phyloP scores from a whole-genome alignment of 23 tunicate genomes.

The Halocynthia roretzi region DNA sequence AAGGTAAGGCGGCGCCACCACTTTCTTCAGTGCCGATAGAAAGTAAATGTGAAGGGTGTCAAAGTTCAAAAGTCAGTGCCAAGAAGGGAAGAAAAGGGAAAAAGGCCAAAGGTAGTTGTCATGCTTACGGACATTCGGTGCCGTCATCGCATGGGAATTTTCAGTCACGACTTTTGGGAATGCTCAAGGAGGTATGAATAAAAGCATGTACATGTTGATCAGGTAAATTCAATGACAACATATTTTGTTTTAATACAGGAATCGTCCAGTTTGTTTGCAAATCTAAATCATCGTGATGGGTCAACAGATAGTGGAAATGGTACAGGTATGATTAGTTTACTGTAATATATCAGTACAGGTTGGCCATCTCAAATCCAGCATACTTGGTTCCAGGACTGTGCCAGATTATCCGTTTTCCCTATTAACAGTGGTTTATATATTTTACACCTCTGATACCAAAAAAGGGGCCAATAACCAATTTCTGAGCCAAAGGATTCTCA shows the following conservation, averaged over 20 bases:
- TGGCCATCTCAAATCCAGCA: too few species aligned
- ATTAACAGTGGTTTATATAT: too few species aligned
- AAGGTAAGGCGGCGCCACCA: background rate
- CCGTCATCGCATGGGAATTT: background rate
- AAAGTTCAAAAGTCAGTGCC: constrained; percentile 8
- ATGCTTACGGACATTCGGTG: background rate
- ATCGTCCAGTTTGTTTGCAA: too few species aligned
- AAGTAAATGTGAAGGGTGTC: constrained; percentile 16
- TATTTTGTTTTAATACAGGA: background rate
- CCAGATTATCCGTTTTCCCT: too few species aligned
- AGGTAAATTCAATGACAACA: background rate
- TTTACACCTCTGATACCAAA: too few species aligned
- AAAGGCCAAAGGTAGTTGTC: background rate
- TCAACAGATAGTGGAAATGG: too few species aligned
- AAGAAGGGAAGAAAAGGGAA: constrained; percentile 10
- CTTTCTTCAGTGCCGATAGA: background rate
- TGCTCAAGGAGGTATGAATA: constrained; percentile 15
- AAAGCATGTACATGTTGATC: background rate
- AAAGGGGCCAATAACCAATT: too few species aligned
- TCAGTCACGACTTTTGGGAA: constrained; percentile 18
- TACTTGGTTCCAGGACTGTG: too few species aligned
- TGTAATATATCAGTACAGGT: too few species aligned
- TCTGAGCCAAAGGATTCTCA: too few species aligned
- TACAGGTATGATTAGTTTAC: too few species aligned
- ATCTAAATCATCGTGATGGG: too few species aligned